Base-by-base conservation (phyloP, 2,888 invertebrate species). In the Mesoligia furuncula region DNA sequence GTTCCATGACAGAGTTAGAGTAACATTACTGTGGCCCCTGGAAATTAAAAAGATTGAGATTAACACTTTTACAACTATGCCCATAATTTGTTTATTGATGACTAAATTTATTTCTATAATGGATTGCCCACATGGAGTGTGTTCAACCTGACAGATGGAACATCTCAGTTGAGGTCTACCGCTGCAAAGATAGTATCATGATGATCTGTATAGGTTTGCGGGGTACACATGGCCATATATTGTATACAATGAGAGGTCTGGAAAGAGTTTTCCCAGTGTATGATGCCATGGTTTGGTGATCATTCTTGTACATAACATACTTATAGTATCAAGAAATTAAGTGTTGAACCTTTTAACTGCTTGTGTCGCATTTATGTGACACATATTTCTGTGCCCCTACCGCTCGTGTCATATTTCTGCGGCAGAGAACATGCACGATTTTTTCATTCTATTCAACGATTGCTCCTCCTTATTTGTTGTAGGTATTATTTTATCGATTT, bases 1-100 rank as follows among this genome's bases (percentile, higher is more conserved):
- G 95, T 99, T 99, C 99, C 99, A 99, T 0, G 99, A 99, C 61
- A 99, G 96, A n/a, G 98, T 98, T 78, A 99, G 96, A 0, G 99
- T 99, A 24, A 99, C 98, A 94, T 99, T 99, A 92, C 98, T 98
- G 96, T 99, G 99, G 78, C 98, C 99, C 93, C 99, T 99, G 97
- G 80, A 97, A 97, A 91, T 85, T 79, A 90, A 90, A 87, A 85
- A 91, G 68, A n/a, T 31, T 15, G 24, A 48, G 1, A 69, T 68
- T 75, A 64, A 67, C 11, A 67, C 8, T 5, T 51, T 1, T 9
- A 36, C 27, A 39, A 59, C 13, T 20, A 62, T 31, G 3, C 20
- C 2, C 9, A 24, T 42, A 20, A 27, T 15, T n/a, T 73, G 9
- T 70, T 15, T 48, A n/a, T 62, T 31, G 20, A 6, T 9, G 2